These are phyloP conservation scores for Herpetotheres cachinnans DNA, from an alignment of 2,113 vertebrate species.

Conservation along the genomic window DNA sequence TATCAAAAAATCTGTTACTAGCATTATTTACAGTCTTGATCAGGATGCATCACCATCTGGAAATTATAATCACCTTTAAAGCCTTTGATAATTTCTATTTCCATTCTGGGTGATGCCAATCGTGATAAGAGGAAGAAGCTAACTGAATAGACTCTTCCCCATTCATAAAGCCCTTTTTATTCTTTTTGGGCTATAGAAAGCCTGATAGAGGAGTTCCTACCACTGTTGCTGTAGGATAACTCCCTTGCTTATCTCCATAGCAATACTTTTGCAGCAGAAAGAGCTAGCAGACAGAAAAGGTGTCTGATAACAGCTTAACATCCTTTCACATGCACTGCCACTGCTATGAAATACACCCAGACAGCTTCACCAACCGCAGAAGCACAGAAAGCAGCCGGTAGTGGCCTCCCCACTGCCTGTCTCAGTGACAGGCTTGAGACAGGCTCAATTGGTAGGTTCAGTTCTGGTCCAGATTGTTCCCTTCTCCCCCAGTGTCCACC, in stretches of 20 bases:
- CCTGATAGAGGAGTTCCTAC: not conserved
- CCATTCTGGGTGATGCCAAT: not conserved
- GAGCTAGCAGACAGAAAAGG: not conserved
- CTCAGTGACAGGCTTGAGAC: not conserved
- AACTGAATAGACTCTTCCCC: not conserved
- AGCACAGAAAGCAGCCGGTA: not conserved
- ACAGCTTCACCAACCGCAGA: not conserved
- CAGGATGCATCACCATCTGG: not conserved
- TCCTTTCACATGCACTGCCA: not conserved
- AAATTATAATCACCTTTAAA: not conserved
- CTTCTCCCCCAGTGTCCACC: not conserved
- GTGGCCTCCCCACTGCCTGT: not conserved
- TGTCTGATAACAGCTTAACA: not conserved
- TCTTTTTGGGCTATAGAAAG: not conserved
- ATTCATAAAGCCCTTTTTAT: not conserved
- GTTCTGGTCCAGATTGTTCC: not conserved
- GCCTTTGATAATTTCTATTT: not conserved
- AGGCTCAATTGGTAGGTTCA: not conserved
- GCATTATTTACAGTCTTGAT: not conserved
- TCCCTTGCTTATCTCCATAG: not conserved
- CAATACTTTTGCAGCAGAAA: not conserved
- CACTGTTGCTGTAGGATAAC: not conserved
- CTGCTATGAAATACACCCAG: not conserved
- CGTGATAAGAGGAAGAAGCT: not conserved
- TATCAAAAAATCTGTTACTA: not conserved